Base-by-base conservation (phyloP, 2,888 invertebrate genomes). In the Drosophila diplacantha region DNA sequence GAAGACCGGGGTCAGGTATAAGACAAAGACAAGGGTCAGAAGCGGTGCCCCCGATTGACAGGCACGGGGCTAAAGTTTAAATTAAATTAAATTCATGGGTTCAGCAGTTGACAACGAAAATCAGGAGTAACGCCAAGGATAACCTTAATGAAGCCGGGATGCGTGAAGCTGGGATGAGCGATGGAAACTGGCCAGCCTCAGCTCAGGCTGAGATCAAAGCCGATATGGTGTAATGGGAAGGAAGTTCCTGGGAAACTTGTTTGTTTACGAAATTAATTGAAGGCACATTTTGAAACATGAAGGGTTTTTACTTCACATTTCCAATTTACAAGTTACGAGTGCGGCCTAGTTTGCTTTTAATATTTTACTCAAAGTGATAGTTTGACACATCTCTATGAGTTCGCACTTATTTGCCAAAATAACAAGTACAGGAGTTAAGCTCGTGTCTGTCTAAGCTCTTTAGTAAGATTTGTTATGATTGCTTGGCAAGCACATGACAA, bases 21-120 rank as follows among this genome's bases (percentile, higher is more conserved):
- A 68, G 73, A 74, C 77, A 77, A 75, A 75, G 65, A 73, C 69
- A 75, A 80, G 82, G 80, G 80, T 81, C 78, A 79, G 57, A 55
- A 71, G 67, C 52, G 58, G 49, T 62, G 63, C 54, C 50, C 37
- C 59, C 56, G 72, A 72, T 64, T 67, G 67, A 79, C 79, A 78
- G 69, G 54, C 44, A 31, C 61, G 50, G 76, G 78, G 80, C 73
- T 65, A 81, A 79, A 79, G 81, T 75, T 79, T 76, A 79, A 79
- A 81, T 79, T 72, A 65, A 79, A 79, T 79, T 79, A 81, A 79
- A 81, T 79, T 79, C 77, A 76, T 74, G 56, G 68, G 82, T 73
- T 79, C 71, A 78, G 74, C 75, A 75, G 74, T 74, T 73, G 71
- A 72, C 63, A 65, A 46, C 52, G 35, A 31, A 41, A 39, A 54